These are phyloP conservation scores for Epirrita christyi DNA, from an alignment of 2,888 invertebrate genomes.

Conservation along the genomic window DNA sequence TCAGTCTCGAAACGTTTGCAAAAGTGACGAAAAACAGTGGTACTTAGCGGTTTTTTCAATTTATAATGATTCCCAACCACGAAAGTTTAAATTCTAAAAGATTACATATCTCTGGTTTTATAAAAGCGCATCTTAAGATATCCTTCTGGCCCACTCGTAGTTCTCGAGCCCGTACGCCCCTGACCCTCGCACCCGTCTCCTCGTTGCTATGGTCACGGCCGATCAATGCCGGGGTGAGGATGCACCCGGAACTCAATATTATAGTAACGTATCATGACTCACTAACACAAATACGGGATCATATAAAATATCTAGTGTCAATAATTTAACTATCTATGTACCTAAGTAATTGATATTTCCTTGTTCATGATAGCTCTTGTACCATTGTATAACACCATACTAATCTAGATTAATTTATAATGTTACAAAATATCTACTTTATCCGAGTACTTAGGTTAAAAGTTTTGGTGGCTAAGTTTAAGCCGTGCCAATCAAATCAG, in stretches of 20 bases:
- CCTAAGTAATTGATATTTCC: constrained; percentile 1
- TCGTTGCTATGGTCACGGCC: constrained; percentile 39
- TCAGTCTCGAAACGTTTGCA: too few relatives aligned
- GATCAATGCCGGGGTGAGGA: constrained; percentile 47
- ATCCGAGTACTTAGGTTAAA: too few relatives aligned
- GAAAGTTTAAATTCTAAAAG: too few relatives aligned
- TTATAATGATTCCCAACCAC: too few relatives aligned
- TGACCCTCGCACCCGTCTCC: constrained; percentile 33
- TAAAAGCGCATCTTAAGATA: not conserved
- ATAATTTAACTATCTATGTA: constrained; percentile 10
- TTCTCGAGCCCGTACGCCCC: constrained; percentile 22
- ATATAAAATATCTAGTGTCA: not conserved
- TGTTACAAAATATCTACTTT: too few relatives aligned
- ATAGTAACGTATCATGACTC: constrained; percentile 47
- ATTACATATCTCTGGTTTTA: not conserved
- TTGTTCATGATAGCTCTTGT: not conserved
- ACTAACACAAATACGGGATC: constrained; percentile 24
- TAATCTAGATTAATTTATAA: not conserved
- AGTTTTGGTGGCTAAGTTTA: too few relatives aligned
- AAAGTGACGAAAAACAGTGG: too few relatives aligned
- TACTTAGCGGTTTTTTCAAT: too few relatives aligned
- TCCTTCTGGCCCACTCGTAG: not conserved
- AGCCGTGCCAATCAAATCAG: too few relatives aligned
- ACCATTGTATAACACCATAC: not conserved
- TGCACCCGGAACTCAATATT: constrained; percentile 65